Evolutionary conservation across 2,888 invertebrate genomes (phyloP), one percentile per base, ranked within the genome.

Genomic region (Graphium colonna): DNA sequence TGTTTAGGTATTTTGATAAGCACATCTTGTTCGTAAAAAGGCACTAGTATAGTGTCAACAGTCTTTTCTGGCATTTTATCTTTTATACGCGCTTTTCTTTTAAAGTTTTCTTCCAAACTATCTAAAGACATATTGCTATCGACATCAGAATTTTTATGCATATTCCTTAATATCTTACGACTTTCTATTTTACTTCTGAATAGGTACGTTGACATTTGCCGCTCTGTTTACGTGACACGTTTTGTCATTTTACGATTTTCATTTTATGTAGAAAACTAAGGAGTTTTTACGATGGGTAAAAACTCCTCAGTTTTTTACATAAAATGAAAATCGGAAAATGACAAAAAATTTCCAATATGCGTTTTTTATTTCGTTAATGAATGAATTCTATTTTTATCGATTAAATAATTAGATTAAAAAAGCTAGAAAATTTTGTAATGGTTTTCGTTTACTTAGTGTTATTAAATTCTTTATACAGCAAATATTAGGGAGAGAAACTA

Each of bases 1-100:
- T 4, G 5, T 12, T 36, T 87, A 10, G 82, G 74, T 48, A 89
- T 76, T 65, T 84, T 82, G 56, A 89, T 79, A 38, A 89, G 75
- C 17, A 88, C 79, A 62, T 89, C 89, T 52, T 86, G 82, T 66
- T 89, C 89, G 58, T 88, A 89, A 66, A 89, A 88, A 1, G 89
- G 89, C 1, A 89, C 88, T 3, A 87, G 71, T 64, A 89, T 85
- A 2, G 85, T 87, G 49, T 86, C 79, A n/a, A 81, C 73, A 53
- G 81, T 75, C 33, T 80, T 77, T 18, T 78, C 75, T 1, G 68
- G 63, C 18, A 39, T 12, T 49, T 58, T 60, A 45, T 64, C 51
- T 56, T 69, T 74, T 12, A 63, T 21, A 1, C 61, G 53, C 16
- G 58, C 55, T 64, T 79, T 79, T 15, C 63, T 64, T 56, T 65